Conservation (phyloP, 1,140 invertebrate species). For the Bombus superbus region DNA sequence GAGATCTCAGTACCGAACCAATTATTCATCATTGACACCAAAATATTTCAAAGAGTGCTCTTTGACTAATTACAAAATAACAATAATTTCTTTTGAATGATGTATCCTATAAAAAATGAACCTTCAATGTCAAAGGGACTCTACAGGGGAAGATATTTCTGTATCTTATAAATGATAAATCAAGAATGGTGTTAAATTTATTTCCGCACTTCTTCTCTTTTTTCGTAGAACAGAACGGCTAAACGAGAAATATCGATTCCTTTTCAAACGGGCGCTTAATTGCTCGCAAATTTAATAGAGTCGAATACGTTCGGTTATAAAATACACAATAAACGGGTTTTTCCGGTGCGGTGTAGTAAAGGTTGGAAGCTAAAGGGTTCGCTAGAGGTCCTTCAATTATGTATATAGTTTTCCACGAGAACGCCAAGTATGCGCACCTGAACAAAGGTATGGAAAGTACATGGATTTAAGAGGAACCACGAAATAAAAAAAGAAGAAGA, state of each 20-base stretch:
- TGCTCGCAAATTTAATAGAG: not conserved
- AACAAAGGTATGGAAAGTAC: constrained; percentile 36
- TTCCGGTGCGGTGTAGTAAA: not conserved
- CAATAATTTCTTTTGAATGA: no score
- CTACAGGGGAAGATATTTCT: not conserved
- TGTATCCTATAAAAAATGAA: not conserved
- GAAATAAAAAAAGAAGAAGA: not conserved
- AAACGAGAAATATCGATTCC: constrained; percentile 1
- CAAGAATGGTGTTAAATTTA: not conserved
- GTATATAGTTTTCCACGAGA: constrained; percentile 24
- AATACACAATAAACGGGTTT: constrained; percentile 14
- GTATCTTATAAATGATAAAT: not conserved
- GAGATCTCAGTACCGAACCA: not conserved
- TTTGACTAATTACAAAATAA: not conserved
- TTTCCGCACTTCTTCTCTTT: not conserved
- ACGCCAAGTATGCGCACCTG: constrained; percentile 30
- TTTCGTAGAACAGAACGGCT: no score
- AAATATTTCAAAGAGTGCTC: not conserved
- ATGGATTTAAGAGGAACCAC: constrained; percentile 39
- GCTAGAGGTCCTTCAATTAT: constrained; percentile 40
- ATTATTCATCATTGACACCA: not conserved
- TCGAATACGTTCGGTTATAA: constrained; percentile 4
- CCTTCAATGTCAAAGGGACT: not conserved
- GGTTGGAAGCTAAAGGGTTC: not conserved
- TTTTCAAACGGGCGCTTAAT: not conserved